These are phyloP conservation scores for Vandiemenella viatica DNA, from an alignment of 2,888 invertebrate species.

Conservation along the genomic window DNA sequence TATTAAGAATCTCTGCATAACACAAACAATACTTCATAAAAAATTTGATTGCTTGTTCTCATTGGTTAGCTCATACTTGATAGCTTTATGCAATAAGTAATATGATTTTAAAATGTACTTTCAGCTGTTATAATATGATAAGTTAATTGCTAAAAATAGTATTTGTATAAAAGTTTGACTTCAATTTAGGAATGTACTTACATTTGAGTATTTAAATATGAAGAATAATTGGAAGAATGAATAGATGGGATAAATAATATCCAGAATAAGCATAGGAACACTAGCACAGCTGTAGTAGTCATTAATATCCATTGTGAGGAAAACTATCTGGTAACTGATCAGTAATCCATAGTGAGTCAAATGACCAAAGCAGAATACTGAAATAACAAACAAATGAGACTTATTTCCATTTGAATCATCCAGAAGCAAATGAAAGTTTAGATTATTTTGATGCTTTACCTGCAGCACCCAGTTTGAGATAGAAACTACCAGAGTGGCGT, in stretches of 20 bases:
- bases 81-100: too few relatives aligned
- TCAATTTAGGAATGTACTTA: too few relatives aligned
- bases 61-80: too few relatives aligned
- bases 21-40: too few relatives aligned
- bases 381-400: constrained; percentile 18
- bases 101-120: too few relatives aligned
- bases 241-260: constrained; percentile 54
- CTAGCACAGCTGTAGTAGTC: constrained; percentile 45
- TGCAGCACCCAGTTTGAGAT: constrained; percentile 56
- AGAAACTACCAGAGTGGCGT: constrained; percentile 55
- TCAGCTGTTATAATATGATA: too few relatives aligned
- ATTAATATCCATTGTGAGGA: constrained; percentile 35
- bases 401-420: background rate
- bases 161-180: too few relatives aligned
- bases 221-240: constrained; percentile 64
- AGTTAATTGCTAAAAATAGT: too few relatives aligned
- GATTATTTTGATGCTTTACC: constrained; percentile 36
- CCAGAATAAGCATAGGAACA: constrained; percentile 41
- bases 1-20: too few relatives aligned
- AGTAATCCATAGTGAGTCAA: constrained; percentile 57
- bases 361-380: constrained; percentile 65
- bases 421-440: background rate
- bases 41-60: too few relatives aligned
- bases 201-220: constrained; percentile 69
- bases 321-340: constrained; percentile 50